These are phyloP conservation scores for Cylloceria caligata DNA, from an alignment of 2,888 invertebrate genomes.

Conservation along the genomic window DNA sequence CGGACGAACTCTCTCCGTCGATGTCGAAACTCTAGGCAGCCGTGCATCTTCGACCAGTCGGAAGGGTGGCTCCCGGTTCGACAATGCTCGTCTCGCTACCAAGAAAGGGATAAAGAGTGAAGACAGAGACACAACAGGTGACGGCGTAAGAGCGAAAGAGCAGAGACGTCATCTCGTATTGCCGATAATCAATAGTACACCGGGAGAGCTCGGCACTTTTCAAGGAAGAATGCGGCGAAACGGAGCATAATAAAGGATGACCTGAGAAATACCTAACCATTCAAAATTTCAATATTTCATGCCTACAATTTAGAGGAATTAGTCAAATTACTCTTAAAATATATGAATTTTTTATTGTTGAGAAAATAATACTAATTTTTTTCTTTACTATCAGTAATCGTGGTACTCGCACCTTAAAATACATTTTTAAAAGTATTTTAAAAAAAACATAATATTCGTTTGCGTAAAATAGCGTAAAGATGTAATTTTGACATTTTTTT, in stretches of 20 bases:
- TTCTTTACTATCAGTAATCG: too few species aligned
- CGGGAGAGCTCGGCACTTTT: conserved; percentile 64
- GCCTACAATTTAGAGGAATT: too few species aligned
- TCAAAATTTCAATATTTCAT: not conserved
- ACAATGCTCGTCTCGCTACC: conserved; percentile 46
- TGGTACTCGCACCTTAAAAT: too few species aligned
- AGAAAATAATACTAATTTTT: too few species aligned
- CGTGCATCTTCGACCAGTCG: not conserved
- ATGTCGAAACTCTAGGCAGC: conserved; percentile 7
- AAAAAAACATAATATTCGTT: too few species aligned
- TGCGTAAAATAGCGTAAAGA: too few species aligned
- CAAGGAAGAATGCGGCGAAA: conserved; percentile 59
- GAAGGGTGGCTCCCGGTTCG: conserved; percentile 48
- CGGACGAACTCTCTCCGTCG: not conserved
- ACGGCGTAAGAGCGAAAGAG: conserved; percentile 56
- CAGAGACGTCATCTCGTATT: conserved; percentile 75
- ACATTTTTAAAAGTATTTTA: too few species aligned
- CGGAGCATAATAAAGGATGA: conserved; percentile 18
- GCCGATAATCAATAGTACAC: conserved; percentile 77
- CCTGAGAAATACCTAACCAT: conserved; percentile 20
- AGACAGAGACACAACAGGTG: conserved; percentile 31
- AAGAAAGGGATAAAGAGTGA: conserved; percentile 33
- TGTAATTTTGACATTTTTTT: too few species aligned
- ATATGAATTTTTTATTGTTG: too few species aligned
- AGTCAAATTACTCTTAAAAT: too few species aligned